A percentile compares a stretch with the other conserved stretches of the same genome.
These are phyloP conservation scores for Lagopus leucura DNA, from an alignment of 2,113 vertebrate genomes.

Conservation along the genomic window DNA sequence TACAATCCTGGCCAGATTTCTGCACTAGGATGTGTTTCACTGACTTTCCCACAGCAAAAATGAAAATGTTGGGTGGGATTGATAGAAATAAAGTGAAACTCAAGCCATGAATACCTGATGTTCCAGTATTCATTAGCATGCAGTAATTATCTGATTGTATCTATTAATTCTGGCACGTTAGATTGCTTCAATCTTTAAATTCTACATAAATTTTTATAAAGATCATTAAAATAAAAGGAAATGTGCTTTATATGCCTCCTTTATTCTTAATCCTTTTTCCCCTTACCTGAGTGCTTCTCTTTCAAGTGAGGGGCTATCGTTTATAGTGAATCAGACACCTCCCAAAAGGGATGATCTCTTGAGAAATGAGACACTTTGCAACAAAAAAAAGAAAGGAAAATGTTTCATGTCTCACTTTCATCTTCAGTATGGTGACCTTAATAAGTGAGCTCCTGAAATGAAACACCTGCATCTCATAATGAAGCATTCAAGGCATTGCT, in stretches of 20 bases:
- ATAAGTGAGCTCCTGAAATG: conserved; percentile 61
- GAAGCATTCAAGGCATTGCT: conserved; percentile 1
- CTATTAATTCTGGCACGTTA: conserved; percentile 50
- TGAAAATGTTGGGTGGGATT: background rate
- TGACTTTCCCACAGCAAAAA: background rate
- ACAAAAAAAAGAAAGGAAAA: conserved; percentile 36
- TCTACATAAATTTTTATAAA: conserved; percentile 4
- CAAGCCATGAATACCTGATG: conserved; percentile 5
- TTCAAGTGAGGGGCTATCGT: conserved; percentile 1
- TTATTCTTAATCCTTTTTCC: background rate
- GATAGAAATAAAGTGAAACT: conserved; percentile 9
- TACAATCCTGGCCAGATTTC: background rate
- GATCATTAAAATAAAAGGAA: conserved; percentile 39
- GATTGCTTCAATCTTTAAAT: conserved; percentile 20
- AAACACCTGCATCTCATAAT: conserved; percentile 67
- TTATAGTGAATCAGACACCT: conserved; percentile 27
- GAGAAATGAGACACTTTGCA: conserved; percentile 51
- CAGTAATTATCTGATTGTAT: conserved; percentile 57
- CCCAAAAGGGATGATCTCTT: conserved; percentile 29
- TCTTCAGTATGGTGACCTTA: conserved; percentile 51
- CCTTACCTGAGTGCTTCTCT: background rate
- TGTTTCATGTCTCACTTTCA: conserved; percentile 64
- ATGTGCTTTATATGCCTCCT: background rate
- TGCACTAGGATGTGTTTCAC: background rate
- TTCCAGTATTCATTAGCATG: conserved; percentile 33